Conservation (phyloP, 2,113 vertebrate species). For the Cephalopterus ornatus region DNA sequence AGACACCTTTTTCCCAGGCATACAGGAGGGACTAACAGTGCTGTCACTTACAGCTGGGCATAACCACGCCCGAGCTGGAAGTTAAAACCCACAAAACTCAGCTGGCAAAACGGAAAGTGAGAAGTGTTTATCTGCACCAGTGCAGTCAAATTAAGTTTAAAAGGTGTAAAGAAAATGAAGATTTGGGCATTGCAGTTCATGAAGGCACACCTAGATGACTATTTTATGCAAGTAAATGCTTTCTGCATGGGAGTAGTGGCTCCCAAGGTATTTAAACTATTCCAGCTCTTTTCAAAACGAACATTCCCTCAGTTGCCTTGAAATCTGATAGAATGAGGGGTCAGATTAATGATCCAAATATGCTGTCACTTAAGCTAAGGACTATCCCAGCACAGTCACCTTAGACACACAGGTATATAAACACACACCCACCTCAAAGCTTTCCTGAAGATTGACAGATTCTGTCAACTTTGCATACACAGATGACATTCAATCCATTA, state of each 20-base stretch:
- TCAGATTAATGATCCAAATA: background rate
- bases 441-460: conserved; percentile 7
- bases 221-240: background rate
- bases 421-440: conserved; percentile 7
- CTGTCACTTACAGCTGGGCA: background rate
- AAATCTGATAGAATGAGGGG: background rate
- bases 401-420: background rate
- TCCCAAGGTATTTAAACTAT: background rate
- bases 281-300: background rate
- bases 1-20: background rate
- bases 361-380: background rate
- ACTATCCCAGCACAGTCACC: background rate
- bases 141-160: background rate
- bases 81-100: background rate
- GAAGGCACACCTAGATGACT: background rate
- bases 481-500: conserved; percentile 38
- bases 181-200: background rate
- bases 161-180: background rate
- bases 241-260: background rate
- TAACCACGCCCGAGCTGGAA: background rate
- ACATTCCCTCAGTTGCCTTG: background rate
- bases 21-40: background rate
- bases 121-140: background rate
- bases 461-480: conserved; percentile 32
- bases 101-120: background rate